Evolutionary conservation across 2,888 invertebrate genomes (phyloP), one percentile per base, ranked within the genome.

Genomic region (Ophion slaviceki): DNA sequence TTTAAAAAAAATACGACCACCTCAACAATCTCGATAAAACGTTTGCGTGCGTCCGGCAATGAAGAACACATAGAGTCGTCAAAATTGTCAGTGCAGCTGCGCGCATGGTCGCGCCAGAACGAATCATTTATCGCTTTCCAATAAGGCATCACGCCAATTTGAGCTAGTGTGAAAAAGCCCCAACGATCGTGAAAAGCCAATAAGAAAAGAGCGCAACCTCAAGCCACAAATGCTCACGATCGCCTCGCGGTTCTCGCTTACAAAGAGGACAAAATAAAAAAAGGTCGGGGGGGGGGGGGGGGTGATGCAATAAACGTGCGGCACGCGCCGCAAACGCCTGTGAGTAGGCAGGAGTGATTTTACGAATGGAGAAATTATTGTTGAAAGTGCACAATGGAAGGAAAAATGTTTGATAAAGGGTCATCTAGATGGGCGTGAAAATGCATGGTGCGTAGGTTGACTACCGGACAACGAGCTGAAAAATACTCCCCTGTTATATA

Each of bases 361-460:
- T 32, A 53, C 64, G 59, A 78, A 86, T 80, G 66, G 6, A 62
- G 36, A 47, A 76, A 40, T 64, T 24, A 71, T n/a, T 76, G 53
- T 61, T 72, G 80, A 86, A 79, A 59, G 47, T n/a, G 20, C 17
- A 20, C 45, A 47, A 40, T 47, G n/a, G 32, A 17, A 64, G 59
- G 66, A 80, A 67, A 59, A 75, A 11, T 11, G 36, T 67, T 17
- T 36, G 66, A 82, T 82, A 61, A 71, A 77, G 57, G 74, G 28
- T 74, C 74, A 53, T 53, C 57, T 28, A 47, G 66, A 86, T 83
- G 83, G 86, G 86, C 86, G 86, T 86, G 83, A 83, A 86, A 80
- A 68, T 62, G 14, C 53, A 17, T n/a, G 10, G 20, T 57, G 17
- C 57, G 57, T 57, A 36, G 40, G 61, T 74, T 17, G 53, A 57